A percentile compares a stretch with the other conserved stretches of the same genome.
Evolutionary conservation across 2,113 vertebrate genomes (phyloP).

Genomic region (Cromileptes altivelis): DNA sequence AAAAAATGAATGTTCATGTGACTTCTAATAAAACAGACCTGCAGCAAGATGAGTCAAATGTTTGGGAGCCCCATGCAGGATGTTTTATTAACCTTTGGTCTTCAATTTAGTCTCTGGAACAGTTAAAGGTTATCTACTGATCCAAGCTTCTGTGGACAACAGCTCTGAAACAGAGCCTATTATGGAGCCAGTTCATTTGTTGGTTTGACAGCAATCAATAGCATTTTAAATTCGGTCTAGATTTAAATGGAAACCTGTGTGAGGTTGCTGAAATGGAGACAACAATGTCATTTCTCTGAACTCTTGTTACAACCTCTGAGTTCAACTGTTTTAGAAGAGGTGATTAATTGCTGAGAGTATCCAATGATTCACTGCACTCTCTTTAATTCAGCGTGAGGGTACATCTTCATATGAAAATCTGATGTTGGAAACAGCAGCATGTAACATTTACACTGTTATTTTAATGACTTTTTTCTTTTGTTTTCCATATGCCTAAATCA

Average conservation of each 20-base stretch:
- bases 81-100: background rate
- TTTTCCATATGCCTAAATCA: conserved; percentile 19
- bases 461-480: no score
- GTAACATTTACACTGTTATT: background rate
- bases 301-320: background rate
- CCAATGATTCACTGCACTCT: background rate
- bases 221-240: background rate
- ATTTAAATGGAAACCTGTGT: background rate
- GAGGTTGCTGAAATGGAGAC: background rate
- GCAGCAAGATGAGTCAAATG: background rate
- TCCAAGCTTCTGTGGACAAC: background rate
- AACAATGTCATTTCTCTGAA: background rate
- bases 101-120: background rate
- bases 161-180: conserved; percentile 3
- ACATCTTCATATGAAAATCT: background rate
- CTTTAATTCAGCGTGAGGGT: background rate
- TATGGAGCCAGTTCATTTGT: conserved; percentile 11
- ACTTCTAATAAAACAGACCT: background rate
- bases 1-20: background rate
- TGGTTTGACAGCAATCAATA: conserved; percentile 42
- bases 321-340: background rate
- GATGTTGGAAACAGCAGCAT: background rate
- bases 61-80: background rate
- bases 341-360: background rate
- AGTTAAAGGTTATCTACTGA: conserved; percentile 1